Percentiles rank a stretch among this genome's conserved stretches.
These are phyloP conservation scores for Stramonita haemastoma DNA, from an alignment of 2,888 invertebrate genomes.

Conservation along the genomic window DNA sequence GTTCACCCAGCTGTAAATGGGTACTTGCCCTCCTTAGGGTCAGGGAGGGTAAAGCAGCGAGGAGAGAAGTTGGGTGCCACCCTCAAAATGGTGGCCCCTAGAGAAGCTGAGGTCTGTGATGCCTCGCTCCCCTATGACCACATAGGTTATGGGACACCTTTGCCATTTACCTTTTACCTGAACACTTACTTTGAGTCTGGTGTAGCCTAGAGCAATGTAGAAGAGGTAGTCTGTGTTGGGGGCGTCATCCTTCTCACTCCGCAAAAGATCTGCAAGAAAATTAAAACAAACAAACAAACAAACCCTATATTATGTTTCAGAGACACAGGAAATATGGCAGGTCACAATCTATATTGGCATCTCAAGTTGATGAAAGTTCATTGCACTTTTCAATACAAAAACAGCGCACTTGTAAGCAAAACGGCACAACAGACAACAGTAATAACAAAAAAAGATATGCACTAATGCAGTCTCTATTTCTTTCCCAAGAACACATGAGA, in stretches of 20 bases:
- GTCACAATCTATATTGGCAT: neutral
- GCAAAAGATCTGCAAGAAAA: slow-evolving; percentile 76
- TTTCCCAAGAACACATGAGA: too few species aligned
- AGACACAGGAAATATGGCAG: neutral
- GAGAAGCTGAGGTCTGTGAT: too few species aligned
- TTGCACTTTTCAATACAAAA: neutral
- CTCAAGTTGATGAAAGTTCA: too few species aligned
- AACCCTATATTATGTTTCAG: neutral
- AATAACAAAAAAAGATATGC: neutral
- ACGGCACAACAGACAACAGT: neutral
- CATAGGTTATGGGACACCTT: too few species aligned
- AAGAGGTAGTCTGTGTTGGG: slow-evolving; percentile 95
- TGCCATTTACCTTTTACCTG: neutral
- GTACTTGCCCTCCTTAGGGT: too few species aligned
- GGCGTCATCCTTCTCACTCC: slow-evolving; percentile 82
- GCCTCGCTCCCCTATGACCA: too few species aligned
- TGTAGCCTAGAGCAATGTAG: slow-evolving; percentile 95
- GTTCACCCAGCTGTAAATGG: too few species aligned
- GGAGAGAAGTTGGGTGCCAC: too few species aligned
- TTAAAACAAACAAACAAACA: too few species aligned
- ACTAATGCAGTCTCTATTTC: too few species aligned
- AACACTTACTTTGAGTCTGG: slow-evolving; percentile 86
- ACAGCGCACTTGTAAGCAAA: neutral
- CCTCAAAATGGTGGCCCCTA: too few species aligned
- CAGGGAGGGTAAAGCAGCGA: too few species aligned